phyloP scores from a whole-genome alignment of 2,797 vertebrate species.

The Eulemur albifrons region DNA sequence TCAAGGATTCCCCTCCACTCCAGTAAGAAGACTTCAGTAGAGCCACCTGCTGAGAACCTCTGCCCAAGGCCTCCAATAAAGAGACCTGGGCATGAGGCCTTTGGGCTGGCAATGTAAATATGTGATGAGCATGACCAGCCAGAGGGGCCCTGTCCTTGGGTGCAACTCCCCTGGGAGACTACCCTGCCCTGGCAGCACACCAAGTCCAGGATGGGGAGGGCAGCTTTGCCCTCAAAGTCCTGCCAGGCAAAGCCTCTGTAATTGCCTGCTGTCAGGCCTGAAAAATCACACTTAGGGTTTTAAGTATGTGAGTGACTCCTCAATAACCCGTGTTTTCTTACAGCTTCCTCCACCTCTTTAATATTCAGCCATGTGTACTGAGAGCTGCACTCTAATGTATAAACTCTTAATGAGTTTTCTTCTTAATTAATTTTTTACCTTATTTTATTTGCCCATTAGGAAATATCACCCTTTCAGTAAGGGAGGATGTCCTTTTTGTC shows the following conservation, averaged over 20 bases:
- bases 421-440: background rate
- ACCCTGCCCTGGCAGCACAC: accelerated
- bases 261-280: background rate
- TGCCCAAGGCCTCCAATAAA: accelerated
- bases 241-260: background rate
- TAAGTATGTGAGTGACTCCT: background rate
- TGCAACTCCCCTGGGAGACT: no score
- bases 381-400: background rate
- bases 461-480: background rate
- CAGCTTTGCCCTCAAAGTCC: background rate
- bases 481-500: background rate
- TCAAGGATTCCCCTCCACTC: background rate
- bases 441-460: background rate
- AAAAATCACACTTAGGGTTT: background rate
- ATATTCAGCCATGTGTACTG: background rate
- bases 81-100: background rate
- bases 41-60: background rate
- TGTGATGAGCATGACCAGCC: no score
- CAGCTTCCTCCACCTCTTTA: background rate
- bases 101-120: background rate
- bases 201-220: accelerated
- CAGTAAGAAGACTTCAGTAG: background rate
- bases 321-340: background rate
- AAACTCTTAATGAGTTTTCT: background rate
- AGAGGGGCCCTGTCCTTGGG: background rate